Evolutionary conservation across 2,797 vertebrate species (phyloP), one percentile per base, ranked within the genome.

Genomic region (Eremophila alpestris): DNA sequence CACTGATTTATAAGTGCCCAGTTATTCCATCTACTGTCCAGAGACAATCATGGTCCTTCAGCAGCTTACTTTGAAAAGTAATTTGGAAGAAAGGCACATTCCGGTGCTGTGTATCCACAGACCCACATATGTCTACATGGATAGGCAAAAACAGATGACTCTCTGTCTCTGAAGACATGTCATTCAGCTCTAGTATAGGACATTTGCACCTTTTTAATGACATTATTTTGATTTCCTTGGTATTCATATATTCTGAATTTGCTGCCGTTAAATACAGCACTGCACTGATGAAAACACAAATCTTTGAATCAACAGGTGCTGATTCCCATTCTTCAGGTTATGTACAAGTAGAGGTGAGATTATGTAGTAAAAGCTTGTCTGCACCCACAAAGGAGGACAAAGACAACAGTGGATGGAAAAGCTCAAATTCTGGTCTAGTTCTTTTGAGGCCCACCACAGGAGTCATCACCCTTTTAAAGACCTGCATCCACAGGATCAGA

Each of bases 361-460:
- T 38, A 38, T 38, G 38, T 38, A 38, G 38, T 38, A 38, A 38
- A 38, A 38, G 38, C 38, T 38, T 38, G 11, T 38, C 38, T 63
- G 15, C 11, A 45, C 13, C 7, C 26, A 58, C 7, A 23, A 30
- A 19, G 3, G 5, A 73, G 17, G 14, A 45, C 46, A 85, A 60
- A 77, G 13, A 60, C 16, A 65, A 36, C 4, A 34, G 32, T 18
- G 76, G 22, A 70, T 36, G 24, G 6, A 4, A 3, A 4, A 62
- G 13, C 17, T 56, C 56, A 65, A 18, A 56, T 77, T 81, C 38
- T 74, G 24, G 20, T 24, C 32, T 55, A 32, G 14, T 5, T 85
- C 8, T 21, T 85, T 17, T 0, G 0, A 68, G 51, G 32, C 6
- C 23, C 3, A 24, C 26, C n/a, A 26, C 4, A 32, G 8, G 9